Percentiles rank a stretch among this genome's conserved stretches.
These are phyloP conservation scores for Tenthredo livida DNA, from an alignment of 2,888 invertebrate species.

Conservation along the genomic window DNA sequence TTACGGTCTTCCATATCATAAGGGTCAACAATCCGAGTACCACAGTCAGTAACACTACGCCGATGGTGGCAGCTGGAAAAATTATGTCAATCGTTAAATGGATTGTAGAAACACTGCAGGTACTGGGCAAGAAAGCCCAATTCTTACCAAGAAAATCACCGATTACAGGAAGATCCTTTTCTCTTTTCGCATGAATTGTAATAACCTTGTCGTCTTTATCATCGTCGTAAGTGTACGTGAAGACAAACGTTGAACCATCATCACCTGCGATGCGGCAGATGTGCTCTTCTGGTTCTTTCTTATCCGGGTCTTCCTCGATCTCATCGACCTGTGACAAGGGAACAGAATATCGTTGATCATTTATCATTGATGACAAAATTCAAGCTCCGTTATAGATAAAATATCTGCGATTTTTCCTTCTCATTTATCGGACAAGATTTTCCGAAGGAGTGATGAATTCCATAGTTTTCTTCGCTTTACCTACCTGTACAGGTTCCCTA, in stretches of 20 bases:
- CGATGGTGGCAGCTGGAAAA: constrained; percentile 83
- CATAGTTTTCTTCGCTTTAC: constrained; percentile 54
- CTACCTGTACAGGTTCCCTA: constrained; percentile 71
- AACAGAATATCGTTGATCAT: neutral
- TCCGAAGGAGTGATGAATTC: neutral
- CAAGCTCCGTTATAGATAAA: neutral
- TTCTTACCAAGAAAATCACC: constrained; percentile 77
- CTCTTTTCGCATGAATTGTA: constrained; percentile 78
- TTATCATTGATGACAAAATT: constrained; percentile 13
- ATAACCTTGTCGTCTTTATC: constrained; percentile 71
- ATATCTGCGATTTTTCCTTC: neutral
- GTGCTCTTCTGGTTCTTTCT: constrained; percentile 70
- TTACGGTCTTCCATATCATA: constrained; percentile 88
- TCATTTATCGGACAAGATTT: neutral
- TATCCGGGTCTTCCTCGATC: constrained; percentile 64
- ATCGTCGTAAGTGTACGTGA: constrained; percentile 76
- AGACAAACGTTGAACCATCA: constrained; percentile 78
- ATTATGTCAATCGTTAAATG: neutral
- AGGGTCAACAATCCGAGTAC: constrained; percentile 86
- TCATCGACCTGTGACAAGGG: constrained; percentile 63
- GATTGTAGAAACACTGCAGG: neutral
- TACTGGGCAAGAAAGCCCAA: neutral
- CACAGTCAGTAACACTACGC: constrained; percentile 86
- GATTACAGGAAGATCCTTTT: constrained; percentile 76
- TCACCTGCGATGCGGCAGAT: constrained; percentile 77